Conservation (phyloP, 2,113 vertebrate genomes). For the Columba janthina region DNA sequence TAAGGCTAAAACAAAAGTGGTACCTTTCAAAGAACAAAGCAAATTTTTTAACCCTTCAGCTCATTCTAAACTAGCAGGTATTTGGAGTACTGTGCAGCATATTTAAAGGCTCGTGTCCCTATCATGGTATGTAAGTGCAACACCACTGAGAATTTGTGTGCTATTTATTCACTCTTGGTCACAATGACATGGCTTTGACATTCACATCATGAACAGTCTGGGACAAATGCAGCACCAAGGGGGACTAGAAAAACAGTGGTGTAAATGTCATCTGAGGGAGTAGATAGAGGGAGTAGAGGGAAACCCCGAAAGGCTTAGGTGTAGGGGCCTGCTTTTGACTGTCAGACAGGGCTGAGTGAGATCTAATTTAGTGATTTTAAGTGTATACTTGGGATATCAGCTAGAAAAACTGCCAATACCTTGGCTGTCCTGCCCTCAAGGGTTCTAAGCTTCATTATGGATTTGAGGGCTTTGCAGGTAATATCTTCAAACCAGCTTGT, state of each 20-base stretch:
- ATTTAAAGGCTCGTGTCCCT: not conserved
- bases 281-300: not conserved
- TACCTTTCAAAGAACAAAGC: not conserved
- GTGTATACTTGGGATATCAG: not conserved
- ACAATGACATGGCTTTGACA: not conserved
- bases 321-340: not conserved
- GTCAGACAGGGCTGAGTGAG: not conserved
- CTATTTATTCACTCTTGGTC: not conserved
- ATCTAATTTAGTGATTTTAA: not conserved
- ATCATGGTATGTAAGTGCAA: not conserved
- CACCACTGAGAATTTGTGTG: not conserved
- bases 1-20: not conserved
- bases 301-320: not conserved
- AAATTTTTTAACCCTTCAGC: not conserved
- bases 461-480: not conserved
- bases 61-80: not conserved
- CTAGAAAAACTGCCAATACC: not conserved
- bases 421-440: not conserved
- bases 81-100: not conserved
- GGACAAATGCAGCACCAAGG: not conserved
- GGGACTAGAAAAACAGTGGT: not conserved
- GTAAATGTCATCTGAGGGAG: not conserved
- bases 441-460: fast-evolving
- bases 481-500: not conserved
- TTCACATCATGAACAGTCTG: not conserved